Conservation (phyloP, 2,888 invertebrate species). For the Silvanus unidentatus region DNA sequence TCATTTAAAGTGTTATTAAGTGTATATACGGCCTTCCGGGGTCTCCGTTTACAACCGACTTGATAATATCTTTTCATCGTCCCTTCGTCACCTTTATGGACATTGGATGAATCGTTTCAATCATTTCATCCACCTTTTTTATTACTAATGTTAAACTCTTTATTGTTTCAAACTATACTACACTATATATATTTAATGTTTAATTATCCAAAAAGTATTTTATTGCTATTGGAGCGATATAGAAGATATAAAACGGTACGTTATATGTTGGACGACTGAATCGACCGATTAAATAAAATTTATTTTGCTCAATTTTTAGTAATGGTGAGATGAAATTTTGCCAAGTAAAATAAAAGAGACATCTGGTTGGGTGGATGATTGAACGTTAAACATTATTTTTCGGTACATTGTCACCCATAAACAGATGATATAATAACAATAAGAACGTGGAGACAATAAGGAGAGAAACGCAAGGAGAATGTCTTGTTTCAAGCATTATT, state of each 20-base stretch:
- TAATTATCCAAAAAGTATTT: no score
- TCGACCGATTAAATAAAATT: no score
- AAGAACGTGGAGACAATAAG: slow-evolving; percentile 22
- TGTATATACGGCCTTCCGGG: slow-evolving; percentile 33
- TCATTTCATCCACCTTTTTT: slow-evolving; percentile 11
- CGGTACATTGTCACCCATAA: slow-evolving; percentile 23
- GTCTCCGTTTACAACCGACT: slow-evolving; percentile 31
- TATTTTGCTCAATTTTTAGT: no score
- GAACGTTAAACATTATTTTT: no score
- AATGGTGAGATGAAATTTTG: no score
- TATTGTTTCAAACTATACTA: not conserved
- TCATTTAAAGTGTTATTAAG: slow-evolving; percentile 40
- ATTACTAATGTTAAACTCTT: not conserved
- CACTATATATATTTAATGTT: no score
- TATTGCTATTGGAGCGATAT: no score
- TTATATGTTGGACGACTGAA: no score
- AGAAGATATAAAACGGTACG: no score
- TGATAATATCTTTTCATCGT: slow-evolving; percentile 30
- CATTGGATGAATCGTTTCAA: slow-evolving; percentile 17
- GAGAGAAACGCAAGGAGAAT: slow-evolving; percentile 22
- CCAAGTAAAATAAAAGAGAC: no score
- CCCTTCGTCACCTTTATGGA: slow-evolving; percentile 31
- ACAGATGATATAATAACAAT: slow-evolving; percentile 32
- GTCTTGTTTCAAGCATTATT: slow-evolving; percentile 32
- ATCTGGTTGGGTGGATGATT: no score